Conservation (phyloP, 2,888 invertebrate species). For the Andrena minutula region DNA sequence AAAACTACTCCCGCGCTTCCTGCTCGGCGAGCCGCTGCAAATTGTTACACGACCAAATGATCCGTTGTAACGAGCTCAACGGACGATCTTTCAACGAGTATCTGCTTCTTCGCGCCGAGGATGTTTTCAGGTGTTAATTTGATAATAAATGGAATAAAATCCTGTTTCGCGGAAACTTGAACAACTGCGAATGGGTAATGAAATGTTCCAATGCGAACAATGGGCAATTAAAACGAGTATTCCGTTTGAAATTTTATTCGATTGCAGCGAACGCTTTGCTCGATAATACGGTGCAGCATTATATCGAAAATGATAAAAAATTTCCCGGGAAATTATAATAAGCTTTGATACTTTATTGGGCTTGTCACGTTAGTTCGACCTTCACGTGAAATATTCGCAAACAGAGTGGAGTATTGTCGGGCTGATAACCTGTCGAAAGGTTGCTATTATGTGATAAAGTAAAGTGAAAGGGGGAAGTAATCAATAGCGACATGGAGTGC, state of each 20-base stretch:
- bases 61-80: too few relatives aligned
- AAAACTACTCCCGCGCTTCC: conserved; percentile 22
- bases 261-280: not conserved
- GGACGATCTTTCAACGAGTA: not conserved
- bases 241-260: conserved; percentile 17
- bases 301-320: conserved; percentile 31
- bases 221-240: conserved; percentile 20
- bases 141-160: not conserved
- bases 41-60: not conserved
- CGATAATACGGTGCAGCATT: not conserved
- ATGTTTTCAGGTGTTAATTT: not conserved
- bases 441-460: not conserved
- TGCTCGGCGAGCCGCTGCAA: conserved; percentile 13
- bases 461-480: not conserved
- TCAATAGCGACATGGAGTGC: too few relatives aligned
- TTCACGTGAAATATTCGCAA: conserved; percentile 10
- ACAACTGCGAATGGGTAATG: not conserved
- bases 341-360: conserved; percentile 22
- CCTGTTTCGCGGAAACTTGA: not conserved
- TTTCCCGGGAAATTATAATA: conserved; percentile 6
- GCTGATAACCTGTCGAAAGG: not conserved
- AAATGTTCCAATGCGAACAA: not conserved
- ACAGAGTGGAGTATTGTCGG: conserved; percentile 16
- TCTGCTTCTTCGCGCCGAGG: not conserved
- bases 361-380: conserved; percentile 18